A percentile compares a stretch with the other conserved stretches of the same genome.
phyloP scores from a whole-genome alignment of 2,888 invertebrate species.

The Cepaea hortensis region DNA sequence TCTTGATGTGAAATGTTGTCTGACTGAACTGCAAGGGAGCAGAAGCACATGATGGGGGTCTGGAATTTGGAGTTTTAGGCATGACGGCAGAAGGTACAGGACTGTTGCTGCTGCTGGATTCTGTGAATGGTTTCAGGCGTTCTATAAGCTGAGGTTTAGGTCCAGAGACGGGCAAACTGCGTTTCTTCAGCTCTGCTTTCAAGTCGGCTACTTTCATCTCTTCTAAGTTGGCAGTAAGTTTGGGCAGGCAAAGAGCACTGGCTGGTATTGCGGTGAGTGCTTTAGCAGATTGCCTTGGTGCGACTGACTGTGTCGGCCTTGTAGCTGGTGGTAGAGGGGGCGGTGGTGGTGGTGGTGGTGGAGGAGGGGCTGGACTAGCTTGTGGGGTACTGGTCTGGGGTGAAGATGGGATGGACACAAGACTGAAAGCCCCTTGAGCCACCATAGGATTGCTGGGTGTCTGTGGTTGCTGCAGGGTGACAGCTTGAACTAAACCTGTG shows the following conservation, averaged over 20 bases:
- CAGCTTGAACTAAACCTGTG: constrained; percentile 11
- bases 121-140: constrained; percentile 83
- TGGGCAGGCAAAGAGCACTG: constrained; percentile 54
- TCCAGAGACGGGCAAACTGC: constrained; percentile 95
- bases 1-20: constrained; percentile 49
- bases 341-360: constrained; percentile 51
- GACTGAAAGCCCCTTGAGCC: constrained; percentile 21
- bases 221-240: constrained; percentile 82
- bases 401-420: constrained; percentile 18
- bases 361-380: constrained; percentile 55
- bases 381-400: constrained; percentile 48
- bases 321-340: constrained; percentile 21
- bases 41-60: constrained; percentile 33
- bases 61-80: constrained; percentile 36
- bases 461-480: constrained; percentile 11
- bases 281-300: constrained; percentile 33
- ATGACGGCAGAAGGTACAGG: constrained; percentile 3
- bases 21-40: constrained; percentile 47
- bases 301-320: constrained; percentile 42
- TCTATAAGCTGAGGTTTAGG: constrained; percentile 96
- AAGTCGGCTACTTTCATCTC: constrained; percentile 97
- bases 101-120: constrained; percentile 54
- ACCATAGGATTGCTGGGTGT: constrained; percentile 32
- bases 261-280: constrained; percentile 43
- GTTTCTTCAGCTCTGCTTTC: constrained; percentile 93